Evolutionary conservation across 2,888 invertebrate species (phyloP).

Genomic region (Drosophila multiciliata): DNA sequence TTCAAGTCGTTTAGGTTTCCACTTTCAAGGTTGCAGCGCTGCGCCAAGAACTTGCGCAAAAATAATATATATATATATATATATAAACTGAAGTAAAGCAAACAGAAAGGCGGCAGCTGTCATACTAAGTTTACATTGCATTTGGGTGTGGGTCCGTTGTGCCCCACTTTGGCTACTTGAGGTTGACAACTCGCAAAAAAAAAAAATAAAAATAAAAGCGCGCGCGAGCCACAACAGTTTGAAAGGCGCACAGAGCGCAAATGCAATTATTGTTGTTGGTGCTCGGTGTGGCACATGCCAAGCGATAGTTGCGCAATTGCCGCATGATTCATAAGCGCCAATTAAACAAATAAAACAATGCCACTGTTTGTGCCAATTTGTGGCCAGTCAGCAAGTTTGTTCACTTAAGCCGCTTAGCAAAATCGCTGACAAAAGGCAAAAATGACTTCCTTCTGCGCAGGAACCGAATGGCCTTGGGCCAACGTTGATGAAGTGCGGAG

Average conservation of each 20-base stretch:
- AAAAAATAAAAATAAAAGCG: background rate
- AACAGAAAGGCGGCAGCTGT: slow-evolving; percentile 46
- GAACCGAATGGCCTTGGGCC: slow-evolving; percentile 54
- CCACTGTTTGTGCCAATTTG: slow-evolving; percentile 32
- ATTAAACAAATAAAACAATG: slow-evolving; percentile 60
- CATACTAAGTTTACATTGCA: slow-evolving; percentile 29
- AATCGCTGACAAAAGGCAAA: slow-evolving; percentile 44
- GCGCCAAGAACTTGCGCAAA: slow-evolving; percentile 67
- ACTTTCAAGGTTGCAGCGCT: slow-evolving; percentile 74
- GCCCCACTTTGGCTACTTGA: slow-evolving; percentile 53
- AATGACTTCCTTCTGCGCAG: slow-evolving; percentile 72
- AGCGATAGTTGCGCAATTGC: slow-evolving; percentile 62
- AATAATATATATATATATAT: slow-evolving; percentile 1
- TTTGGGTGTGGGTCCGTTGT: slow-evolving; percentile 69
- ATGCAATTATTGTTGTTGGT: slow-evolving; percentile 16
- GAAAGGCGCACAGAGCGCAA: slow-evolving; percentile 49
- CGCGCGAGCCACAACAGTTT: slow-evolving; percentile 29
- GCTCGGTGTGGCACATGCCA: slow-evolving; percentile 54
- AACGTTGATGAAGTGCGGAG: slow-evolving; percentile 16
- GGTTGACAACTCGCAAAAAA: slow-evolving; percentile 51
- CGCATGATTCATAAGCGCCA: slow-evolving; percentile 66
- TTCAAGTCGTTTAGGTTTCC: slow-evolving; percentile 57
- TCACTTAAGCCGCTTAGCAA: slow-evolving; percentile 61
- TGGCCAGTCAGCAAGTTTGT: slow-evolving; percentile 42
- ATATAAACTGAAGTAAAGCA: slow-evolving; percentile 29